Conservation (phyloP, 2,113 vertebrate species). For the Ptilonorhynchus violaceus region DNA sequence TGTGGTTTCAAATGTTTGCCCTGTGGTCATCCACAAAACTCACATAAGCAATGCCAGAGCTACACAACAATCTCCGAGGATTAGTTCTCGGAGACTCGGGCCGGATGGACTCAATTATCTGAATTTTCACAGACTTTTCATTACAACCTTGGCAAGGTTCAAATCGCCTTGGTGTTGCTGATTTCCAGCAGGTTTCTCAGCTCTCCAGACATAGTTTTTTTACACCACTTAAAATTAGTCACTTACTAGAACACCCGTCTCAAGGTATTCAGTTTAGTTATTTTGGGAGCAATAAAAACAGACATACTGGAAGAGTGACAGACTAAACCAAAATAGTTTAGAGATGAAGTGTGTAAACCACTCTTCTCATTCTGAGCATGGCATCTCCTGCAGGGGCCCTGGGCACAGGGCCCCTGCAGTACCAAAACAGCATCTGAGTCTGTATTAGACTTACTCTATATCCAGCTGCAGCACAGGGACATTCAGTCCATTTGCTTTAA, state of each 20-base stretch:
- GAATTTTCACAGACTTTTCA: neutral
- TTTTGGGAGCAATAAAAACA: slow-evolving; percentile 1
- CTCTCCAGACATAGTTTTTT: neutral
- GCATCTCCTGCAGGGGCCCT: neutral
- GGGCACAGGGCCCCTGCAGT: accelerated
- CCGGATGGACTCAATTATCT: neutral
- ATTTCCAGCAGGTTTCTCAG: neutral
- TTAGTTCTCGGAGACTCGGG: neutral
- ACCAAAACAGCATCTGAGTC: neutral
- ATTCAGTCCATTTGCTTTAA: neutral
- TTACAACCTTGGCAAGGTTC: neutral
- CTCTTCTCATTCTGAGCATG: neutral
- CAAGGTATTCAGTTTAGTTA: neutral
- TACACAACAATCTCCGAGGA: neutral
- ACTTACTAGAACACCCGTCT: neutral
- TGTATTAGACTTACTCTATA: neutral
- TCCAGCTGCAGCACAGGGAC: neutral
- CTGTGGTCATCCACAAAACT: neutral
- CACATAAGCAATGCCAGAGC: neutral
- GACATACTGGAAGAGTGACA: neutral
- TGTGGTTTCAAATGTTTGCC: neutral
- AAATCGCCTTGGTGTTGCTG: neutral
- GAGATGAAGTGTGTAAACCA: neutral
- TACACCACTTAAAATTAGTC: neutral
- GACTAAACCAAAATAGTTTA: neutral